Conservation (phyloP, 2,113 vertebrate species). For the Pygathrix nemaeus region DNA sequence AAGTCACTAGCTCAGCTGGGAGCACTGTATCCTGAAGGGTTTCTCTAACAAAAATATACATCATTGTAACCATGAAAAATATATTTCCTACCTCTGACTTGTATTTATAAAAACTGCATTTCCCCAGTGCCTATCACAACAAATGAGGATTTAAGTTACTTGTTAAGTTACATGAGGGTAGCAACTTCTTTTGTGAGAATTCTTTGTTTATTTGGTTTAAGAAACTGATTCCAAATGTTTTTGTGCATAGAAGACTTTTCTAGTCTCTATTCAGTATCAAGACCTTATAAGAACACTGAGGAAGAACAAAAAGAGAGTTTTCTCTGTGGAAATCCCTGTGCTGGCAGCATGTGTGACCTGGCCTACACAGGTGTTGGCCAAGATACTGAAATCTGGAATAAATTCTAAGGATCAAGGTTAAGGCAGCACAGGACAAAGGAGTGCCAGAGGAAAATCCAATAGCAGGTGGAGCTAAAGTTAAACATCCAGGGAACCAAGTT, state of each 20-base stretch:
- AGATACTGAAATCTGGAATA: neutral
- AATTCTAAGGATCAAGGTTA: neutral
- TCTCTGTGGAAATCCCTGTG: neutral
- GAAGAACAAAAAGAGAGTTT: neutral
- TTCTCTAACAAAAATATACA: constrained; percentile 43
- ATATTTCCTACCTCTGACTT: neutral
- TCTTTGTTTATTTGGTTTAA: neutral
- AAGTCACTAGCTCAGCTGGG: neutral
- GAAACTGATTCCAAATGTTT: constrained; percentile 25
- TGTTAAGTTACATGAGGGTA: neutral
- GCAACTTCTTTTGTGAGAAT: constrained; percentile 22
- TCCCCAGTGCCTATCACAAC: neutral
- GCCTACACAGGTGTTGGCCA: neutral
- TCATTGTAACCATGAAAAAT: neutral
- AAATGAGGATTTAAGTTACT: constrained; percentile 2
- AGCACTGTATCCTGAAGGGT: neutral
- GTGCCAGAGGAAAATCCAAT: neutral
- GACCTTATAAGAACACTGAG: neutral
- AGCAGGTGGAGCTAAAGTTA: neutral
- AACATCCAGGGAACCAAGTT: constrained; percentile 1
- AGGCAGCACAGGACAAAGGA: neutral
- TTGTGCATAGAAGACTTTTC: neutral
- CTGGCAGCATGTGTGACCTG: neutral
- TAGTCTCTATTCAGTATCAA: neutral
- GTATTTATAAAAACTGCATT: constrained; percentile 11